A percentile compares a stretch with the other conserved stretches of the same genome.
Evolutionary conservation across 2,888 invertebrate genomes (phyloP).

Genomic region (Diadromus collaris): DNA sequence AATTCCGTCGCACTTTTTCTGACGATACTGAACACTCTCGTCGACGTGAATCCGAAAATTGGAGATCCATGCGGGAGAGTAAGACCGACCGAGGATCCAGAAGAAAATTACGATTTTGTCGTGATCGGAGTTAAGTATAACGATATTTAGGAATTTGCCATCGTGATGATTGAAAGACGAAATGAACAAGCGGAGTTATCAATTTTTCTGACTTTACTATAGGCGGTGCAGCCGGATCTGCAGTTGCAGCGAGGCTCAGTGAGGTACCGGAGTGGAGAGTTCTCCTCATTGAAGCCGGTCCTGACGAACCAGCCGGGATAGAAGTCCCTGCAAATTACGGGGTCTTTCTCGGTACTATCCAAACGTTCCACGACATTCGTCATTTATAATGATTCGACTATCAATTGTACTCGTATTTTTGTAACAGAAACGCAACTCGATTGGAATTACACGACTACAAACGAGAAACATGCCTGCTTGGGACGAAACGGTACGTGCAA

Average conservation of each 20-base stretch:
- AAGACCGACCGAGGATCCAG: constrained; percentile 76
- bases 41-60: constrained; percentile 62
- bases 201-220: constrained; percentile 1
- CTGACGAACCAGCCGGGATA: constrained; percentile 84
- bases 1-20: constrained; percentile 63
- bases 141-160: background rate
- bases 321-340: constrained; percentile 73
- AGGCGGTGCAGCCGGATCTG: constrained; percentile 84
- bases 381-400: background rate
- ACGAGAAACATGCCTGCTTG: constrained; percentile 84
- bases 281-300: constrained; percentile 86
- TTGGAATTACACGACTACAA: constrained; percentile 85
- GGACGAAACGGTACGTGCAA: constrained; percentile 81
- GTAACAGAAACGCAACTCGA: constrained; percentile 81
- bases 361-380: background rate
- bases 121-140: constrained; percentile 82
- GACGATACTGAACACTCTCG: constrained; percentile 65
- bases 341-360: constrained; percentile 67
- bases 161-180: background rate
- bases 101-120: constrained; percentile 84
- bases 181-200: background rate
- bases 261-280: constrained; percentile 85
- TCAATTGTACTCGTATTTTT: background rate
- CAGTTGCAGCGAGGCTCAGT: constrained; percentile 84
- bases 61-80: constrained; percentile 82